phyloP scores from a whole-genome alignment of 2,113 vertebrate genomes.

The Solea senegalensis region DNA sequence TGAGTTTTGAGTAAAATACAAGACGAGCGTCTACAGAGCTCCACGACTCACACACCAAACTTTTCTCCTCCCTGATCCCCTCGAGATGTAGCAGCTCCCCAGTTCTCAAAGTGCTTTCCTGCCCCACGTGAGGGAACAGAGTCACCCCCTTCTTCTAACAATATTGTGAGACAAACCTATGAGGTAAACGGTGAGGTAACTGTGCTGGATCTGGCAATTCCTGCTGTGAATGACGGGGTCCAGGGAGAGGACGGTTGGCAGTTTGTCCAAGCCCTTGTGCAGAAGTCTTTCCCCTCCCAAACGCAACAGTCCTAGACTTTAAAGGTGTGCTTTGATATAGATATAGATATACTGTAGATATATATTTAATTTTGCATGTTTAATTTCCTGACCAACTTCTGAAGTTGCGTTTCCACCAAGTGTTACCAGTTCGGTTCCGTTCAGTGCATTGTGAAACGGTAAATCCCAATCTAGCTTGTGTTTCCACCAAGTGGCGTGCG shows the following conservation, averaged over 20 bases:
- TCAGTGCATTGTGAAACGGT: not conserved
- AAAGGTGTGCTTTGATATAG: slow-evolving; percentile 1
- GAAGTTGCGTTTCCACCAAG: too few relatives aligned
- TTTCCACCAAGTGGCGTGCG: too few relatives aligned
- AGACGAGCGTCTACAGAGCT: slow-evolving; percentile 29
- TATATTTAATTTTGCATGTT: not conserved
- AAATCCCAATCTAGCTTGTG: not conserved
- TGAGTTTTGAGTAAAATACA: slow-evolving; percentile 23
- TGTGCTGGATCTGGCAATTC: slow-evolving; percentile 39
- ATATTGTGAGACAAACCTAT: slow-evolving; percentile 6
- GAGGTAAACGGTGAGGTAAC: slow-evolving; percentile 31
- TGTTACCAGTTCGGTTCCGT: too few relatives aligned
- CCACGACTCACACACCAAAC: slow-evolving; percentile 19
- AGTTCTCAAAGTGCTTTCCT: slow-evolving; percentile 58
- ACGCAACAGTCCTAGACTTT: slow-evolving; percentile 16
- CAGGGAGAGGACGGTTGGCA: slow-evolving; percentile 50
- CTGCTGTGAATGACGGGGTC: slow-evolving; percentile 29
- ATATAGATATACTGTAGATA: too few relatives aligned
- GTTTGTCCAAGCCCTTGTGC: slow-evolving; percentile 53
- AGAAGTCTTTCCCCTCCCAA: slow-evolving; percentile 23
- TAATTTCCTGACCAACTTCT: too few relatives aligned
- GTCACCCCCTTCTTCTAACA: not conserved
- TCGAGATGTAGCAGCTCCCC: slow-evolving; percentile 62
- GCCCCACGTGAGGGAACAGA: slow-evolving; percentile 15
- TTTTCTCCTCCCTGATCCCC: slow-evolving; percentile 24